Evolutionary conservation across 2,888 invertebrate species (phyloP).

Genomic region (Thumatha senex): DNA sequence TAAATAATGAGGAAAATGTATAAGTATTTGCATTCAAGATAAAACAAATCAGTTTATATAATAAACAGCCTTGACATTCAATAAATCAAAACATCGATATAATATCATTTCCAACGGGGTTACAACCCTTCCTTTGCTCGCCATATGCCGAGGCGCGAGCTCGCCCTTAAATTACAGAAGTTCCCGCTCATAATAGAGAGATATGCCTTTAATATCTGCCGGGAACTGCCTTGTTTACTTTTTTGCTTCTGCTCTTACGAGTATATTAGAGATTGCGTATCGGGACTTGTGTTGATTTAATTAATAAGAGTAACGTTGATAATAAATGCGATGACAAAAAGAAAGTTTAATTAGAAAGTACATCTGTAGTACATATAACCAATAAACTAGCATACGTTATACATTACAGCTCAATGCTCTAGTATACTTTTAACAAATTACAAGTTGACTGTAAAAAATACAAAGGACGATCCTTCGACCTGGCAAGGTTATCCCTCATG

Average conservation of each 20-base stretch:
- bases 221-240: slow-evolving; percentile 78
- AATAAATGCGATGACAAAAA: slow-evolving; percentile 21
- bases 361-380: no score
- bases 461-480: no score
- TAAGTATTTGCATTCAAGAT: no score
- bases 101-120: slow-evolving; percentile 9
- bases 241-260: slow-evolving; percentile 70
- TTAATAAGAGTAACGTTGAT: slow-evolving; percentile 30
- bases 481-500: no score
- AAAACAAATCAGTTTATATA: no score
- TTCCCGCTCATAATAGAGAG: slow-evolving; percentile 83
- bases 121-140: slow-evolving; percentile 62
- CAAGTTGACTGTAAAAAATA: no score
- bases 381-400: no score
- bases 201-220: slow-evolving; percentile 84
- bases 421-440: no score
- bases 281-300: slow-evolving; percentile 11
- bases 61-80: no score
- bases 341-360: background rate
- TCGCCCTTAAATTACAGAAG: slow-evolving; percentile 81
- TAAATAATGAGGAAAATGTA: no score
- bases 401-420: no score
- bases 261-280: slow-evolving; percentile 63
- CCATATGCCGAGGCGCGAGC: slow-evolving; percentile 75
- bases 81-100: slow-evolving; percentile 35